A percentile compares a stretch with the other conserved stretches of the same genome.
These are phyloP conservation scores for Limanda limanda DNA, from an alignment of 2,113 vertebrate species.

Conservation along the genomic window DNA sequence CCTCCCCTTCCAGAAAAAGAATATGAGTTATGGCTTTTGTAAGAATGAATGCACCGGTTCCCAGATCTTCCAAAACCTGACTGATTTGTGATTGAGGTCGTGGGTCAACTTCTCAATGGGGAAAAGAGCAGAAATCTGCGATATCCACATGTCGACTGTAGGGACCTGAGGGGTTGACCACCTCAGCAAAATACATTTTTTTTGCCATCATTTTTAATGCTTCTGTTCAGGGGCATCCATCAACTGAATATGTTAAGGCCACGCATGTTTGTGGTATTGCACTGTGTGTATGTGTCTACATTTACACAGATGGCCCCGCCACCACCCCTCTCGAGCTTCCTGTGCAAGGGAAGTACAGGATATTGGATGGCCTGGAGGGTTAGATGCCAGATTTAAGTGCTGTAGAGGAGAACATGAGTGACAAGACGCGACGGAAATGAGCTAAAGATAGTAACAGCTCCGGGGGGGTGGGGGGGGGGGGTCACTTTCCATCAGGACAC, in stretches of 20 bases:
- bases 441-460: conserved; percentile 79
- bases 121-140: no score
- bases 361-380: conserved; percentile 77
- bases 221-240: conserved; percentile 11
- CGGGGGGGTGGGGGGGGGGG: conserved; percentile 1
- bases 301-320: conserved; percentile 10
- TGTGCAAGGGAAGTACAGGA: conserved; percentile 65
- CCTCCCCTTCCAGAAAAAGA: no score
- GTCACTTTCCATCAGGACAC: conserved; percentile 65
- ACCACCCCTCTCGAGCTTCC: conserved; percentile 54
- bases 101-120: no score
- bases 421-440: conserved; percentile 70
- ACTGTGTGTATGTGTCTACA: conserved; percentile 4
- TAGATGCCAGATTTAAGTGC: conserved; percentile 75
- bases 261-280: conserved; percentile 17
- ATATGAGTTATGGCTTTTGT: no score
- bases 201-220: neutral
- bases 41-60: no score
- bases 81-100: no score
- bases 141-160: no score
- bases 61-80: no score
- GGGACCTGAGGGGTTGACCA: no score
- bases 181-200: no score
- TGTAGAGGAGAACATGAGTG: conserved; percentile 71
- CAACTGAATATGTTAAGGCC: neutral